Evolutionary conservation across 2,888 invertebrate genomes (phyloP).

Genomic region (Oxyteleia sp.): DNA sequence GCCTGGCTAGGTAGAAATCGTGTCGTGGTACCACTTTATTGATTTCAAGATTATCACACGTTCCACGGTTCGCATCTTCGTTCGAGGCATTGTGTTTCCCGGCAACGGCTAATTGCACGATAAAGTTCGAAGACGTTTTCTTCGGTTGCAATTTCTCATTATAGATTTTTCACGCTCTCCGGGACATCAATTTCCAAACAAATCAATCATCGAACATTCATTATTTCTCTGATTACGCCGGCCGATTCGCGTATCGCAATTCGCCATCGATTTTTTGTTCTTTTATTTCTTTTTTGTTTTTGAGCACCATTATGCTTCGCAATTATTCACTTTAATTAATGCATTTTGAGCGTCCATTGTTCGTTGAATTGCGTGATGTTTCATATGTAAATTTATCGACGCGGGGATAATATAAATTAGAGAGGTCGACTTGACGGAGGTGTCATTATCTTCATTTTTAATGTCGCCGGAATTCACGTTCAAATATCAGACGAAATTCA

Average conservation of each 20-base stretch:
- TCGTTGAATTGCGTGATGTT: slow-evolving; percentile 21
- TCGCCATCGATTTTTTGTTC: no score
- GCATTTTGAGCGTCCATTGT: slow-evolving; percentile 8
- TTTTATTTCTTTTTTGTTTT: not conserved
- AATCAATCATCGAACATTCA: slow-evolving; percentile 48
- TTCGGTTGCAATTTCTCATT: slow-evolving; percentile 62
- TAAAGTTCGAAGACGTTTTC: slow-evolving; percentile 72
- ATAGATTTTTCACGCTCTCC: slow-evolving; percentile 58
- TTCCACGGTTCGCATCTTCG: slow-evolving; percentile 79
- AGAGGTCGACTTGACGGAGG: slow-evolving; percentile 2
- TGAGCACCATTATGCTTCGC: slow-evolving; percentile 4
- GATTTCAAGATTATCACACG: slow-evolving; percentile 86
- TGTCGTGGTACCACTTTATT: slow-evolving; percentile 83
- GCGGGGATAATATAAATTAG: slow-evolving; percentile 31
- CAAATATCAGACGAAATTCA: slow-evolving; percentile 52
- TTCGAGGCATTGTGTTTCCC: slow-evolving; percentile 78
- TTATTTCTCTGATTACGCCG: slow-evolving; percentile 46
- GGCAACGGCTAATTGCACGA: slow-evolving; percentile 75
- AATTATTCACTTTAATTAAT: slow-evolving; percentile 44
- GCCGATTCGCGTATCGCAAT: not conserved
- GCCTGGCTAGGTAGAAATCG: slow-evolving; percentile 76
- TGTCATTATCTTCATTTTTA: slow-evolving; percentile 55
- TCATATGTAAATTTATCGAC: slow-evolving; percentile 44
- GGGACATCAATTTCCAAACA: slow-evolving; percentile 46
- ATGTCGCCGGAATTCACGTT: slow-evolving; percentile 13